Evolutionary conservation across 1,140 invertebrate species (phyloP).

Genomic region (Bombyx mandarina): DNA sequence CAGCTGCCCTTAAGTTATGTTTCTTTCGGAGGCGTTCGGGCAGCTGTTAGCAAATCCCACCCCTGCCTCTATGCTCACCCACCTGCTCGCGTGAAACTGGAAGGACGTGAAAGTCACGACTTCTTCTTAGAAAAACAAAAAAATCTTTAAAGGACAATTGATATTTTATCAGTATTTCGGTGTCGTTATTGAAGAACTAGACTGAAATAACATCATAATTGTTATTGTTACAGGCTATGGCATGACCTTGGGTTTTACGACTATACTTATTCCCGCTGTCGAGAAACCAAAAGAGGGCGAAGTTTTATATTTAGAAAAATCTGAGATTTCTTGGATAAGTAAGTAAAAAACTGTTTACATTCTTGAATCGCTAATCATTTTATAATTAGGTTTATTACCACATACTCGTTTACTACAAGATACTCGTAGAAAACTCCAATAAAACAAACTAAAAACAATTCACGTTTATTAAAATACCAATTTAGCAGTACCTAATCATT

Average conservation of each 20-base stretch:
- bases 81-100: too few relatives aligned
- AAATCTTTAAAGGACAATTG: neutral
- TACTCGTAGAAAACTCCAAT: neutral
- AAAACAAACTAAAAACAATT: neutral
- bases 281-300: slow-evolving; percentile 61
- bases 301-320: slow-evolving; percentile 70
- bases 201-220: neutral
- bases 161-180: neutral
- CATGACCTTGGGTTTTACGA: slow-evolving; percentile 82
- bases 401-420: neutral
- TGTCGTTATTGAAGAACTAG: too few relatives aligned
- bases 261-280: slow-evolving; percentile 81
- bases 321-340: slow-evolving; percentile 85
- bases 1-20: too few relatives aligned
- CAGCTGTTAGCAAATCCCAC: too few relatives aligned
- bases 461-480: neutral
- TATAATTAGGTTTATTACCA: neutral
- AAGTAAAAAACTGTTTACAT: slow-evolving; percentile 32
- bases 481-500: neutral
- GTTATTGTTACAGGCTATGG: slow-evolving; percentile 73
- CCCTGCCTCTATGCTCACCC: too few relatives aligned
- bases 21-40: too few relatives aligned
- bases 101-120: too few relatives aligned
- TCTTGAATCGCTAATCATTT: neutral
- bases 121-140: neutral